A percentile compares a stretch with the other conserved stretches of the same genome.
These are phyloP conservation scores for Heteractis magnifica DNA, from an alignment of 92 coral and sea anemone genomes.

Conservation along the genomic window DNA sequence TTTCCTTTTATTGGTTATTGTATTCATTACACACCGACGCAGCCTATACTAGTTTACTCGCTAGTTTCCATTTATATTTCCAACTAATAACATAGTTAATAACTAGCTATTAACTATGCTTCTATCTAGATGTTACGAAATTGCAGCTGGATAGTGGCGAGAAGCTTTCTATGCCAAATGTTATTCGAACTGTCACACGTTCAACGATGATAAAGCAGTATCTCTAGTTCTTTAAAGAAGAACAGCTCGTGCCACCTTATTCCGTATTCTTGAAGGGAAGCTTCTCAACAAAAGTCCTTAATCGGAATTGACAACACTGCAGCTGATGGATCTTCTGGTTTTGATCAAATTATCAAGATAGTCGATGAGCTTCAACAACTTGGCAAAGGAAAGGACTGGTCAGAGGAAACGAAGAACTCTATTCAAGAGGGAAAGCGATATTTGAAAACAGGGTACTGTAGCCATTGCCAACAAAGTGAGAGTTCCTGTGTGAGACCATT, in stretches of 20 bases:
- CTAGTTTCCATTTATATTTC: too few relatives aligned
- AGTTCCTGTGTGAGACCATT: constrained; percentile 49
- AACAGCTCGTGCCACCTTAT: constrained; percentile 39
- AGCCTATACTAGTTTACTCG: too few relatives aligned
- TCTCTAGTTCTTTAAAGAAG: constrained; percentile 49
- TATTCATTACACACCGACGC: too few relatives aligned
- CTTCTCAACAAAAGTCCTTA: constrained; percentile 39
- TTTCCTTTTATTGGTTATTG: too few relatives aligned
- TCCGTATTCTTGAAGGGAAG: constrained; percentile 40
- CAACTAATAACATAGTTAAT: too few relatives aligned
- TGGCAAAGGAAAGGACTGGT: constrained; percentile 31
- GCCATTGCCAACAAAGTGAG: constrained; percentile 33
- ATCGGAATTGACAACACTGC: constrained; percentile 56
- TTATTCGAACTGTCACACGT: too few relatives aligned
- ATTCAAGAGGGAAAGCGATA: constrained; percentile 38
- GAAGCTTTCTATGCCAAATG: constrained; percentile 32
- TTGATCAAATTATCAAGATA: constrained; percentile 32
- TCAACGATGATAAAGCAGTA: too few relatives aligned
- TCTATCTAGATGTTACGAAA: too few relatives aligned
- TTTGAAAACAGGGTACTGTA: constrained; percentile 35
- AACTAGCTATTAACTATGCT: too few relatives aligned
- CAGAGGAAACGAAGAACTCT: constrained; percentile 24
- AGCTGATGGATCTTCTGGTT: constrained; percentile 50
- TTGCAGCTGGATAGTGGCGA: constrained; percentile 53
- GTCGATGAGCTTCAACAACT: constrained; percentile 32